Evolutionary conservation across 2,113 vertebrate species (phyloP).

Genomic region (Triplophysa tibetana): DNA sequence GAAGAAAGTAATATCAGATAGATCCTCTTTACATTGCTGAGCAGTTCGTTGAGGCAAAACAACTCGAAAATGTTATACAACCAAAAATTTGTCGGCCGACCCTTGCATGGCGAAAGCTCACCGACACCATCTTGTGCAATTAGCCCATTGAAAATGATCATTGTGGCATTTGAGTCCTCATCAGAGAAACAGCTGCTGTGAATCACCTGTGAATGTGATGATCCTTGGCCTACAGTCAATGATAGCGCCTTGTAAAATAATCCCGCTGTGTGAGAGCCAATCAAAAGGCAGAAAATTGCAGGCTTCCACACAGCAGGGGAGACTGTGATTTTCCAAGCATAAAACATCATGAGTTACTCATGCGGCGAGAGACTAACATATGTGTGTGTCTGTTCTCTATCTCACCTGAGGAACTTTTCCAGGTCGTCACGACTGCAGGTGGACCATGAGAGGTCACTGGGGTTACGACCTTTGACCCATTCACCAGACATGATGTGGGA

Average conservation of each 20-base stretch:
- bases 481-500: constrained; percentile 98
- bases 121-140: too few species aligned
- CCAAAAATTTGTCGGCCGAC: too few species aligned
- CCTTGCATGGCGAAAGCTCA: too few species aligned
- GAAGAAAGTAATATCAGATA: too few species aligned
- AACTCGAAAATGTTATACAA: too few species aligned
- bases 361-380: neutral
- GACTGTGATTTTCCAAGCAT: constrained; percentile 37
- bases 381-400: neutral
- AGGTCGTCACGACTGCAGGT: constrained; percentile 92
- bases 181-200: neutral
- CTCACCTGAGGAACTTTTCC: constrained; percentile 94
- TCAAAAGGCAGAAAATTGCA: neutral
- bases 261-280: neutral
- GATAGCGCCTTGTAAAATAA: too few species aligned
- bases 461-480: constrained; percentile 96
- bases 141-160: too few species aligned
- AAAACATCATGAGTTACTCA: constrained; percentile 8
- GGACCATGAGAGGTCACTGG: constrained; percentile 96
- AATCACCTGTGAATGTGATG: neutral
- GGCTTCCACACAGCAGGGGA: neutral
- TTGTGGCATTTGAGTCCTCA: neutral
- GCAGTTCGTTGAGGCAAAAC: too few species aligned
- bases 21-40: too few species aligned
- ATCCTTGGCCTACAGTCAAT: neutral